Base-by-base conservation (phyloP, 2,888 invertebrate species). In the Ectropis crepuscularia region DNA sequence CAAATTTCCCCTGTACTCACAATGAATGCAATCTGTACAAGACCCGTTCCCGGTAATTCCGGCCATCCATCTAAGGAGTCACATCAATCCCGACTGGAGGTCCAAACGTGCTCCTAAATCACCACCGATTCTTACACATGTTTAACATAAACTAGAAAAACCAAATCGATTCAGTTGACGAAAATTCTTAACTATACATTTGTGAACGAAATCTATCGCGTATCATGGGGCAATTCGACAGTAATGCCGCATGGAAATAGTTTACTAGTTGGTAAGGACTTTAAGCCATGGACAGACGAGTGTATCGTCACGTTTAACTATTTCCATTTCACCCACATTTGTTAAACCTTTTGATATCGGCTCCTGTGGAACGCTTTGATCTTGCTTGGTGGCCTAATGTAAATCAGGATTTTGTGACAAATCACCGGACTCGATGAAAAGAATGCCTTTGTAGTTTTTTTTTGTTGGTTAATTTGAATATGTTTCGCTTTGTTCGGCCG, bases 391-490 rank as follows among this genome's bases (percentile, higher is more conserved):
- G 88, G 87, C 77, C 85, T 64, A 51, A 75, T 71, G 75, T 88
- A 83, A 86, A 87, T 86, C 81, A 67, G 60, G 73, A 67, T 61
- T 70, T 68, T 77, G 80, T 82, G 88, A 88, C 89, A 88, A 87
- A 88, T 86, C 79, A 76, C 78, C 75, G 75, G 67, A 73, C 72
- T 69, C 58, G 67, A 60, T 67, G 57, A 64, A 57, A 62, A 62
- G 68, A 70, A 72, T 72, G 67, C 69, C 63, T 68, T 67, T 67
- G 68, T 66, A 28, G 8, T 43, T 36, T 55, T 64, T n/a, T 55
- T 58, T 63, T 61, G 60, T 55, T 61, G 8, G 61, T 57, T 61
- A 55, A 69, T 71, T 68, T 65, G 61, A 67, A 68, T 66, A 57
- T 57, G 68, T 55, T 65, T 59, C 49, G 57, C 61, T 69, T 65